Evolutionary conservation across 1,140 invertebrate species (phyloP), one percentile per base, ranked within the genome.

Genomic region (Meloidogyne floridensis): DNA sequence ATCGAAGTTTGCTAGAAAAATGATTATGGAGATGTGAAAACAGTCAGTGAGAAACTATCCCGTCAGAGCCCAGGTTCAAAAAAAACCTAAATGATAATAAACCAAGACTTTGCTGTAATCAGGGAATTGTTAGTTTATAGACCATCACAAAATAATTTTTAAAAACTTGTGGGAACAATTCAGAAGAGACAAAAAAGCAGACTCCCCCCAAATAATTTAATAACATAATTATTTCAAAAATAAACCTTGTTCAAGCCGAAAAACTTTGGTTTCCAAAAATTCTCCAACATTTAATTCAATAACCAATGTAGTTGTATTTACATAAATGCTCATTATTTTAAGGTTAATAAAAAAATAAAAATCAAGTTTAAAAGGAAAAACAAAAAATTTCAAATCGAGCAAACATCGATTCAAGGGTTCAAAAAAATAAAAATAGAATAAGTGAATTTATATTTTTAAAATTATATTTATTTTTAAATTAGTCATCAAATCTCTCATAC

Each of bases 221-320:
- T 54, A 15, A n/a, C 6, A 56, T 56, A 9, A 80, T 53, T 18
- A 18, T 18, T 32, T 9, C 11, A 32, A 73, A 59, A 32, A 32
- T 32, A 69, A 84, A 81, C 86, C 83, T 75, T 84, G 81, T 73
- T 86, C 65, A 4, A 86, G 47, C 13, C 86, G 65, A 11, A 87
- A 74, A 43, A 86, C 72, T 53, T 78, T 77, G 69, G 82, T 80
- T 15, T 87, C 86, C 10, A 86, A 56, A 32, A 79, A 81, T 20
- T 86, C 85, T 6, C 78, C 85, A 13, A 32, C 32, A 73, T 86
- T 86, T 51, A 86, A 54, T 43, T 87, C 86, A 72, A 84, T 84
- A 73, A 85, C 83, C 7, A 84, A 56, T 18, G 69, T 84, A 10
- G 74, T 80, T 75, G 43, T 18, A 43, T 79, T 13, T 10, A 47